Base-by-base conservation (phyloP, 2,888 invertebrate genomes). In the Tetranychus piercei region DNA sequence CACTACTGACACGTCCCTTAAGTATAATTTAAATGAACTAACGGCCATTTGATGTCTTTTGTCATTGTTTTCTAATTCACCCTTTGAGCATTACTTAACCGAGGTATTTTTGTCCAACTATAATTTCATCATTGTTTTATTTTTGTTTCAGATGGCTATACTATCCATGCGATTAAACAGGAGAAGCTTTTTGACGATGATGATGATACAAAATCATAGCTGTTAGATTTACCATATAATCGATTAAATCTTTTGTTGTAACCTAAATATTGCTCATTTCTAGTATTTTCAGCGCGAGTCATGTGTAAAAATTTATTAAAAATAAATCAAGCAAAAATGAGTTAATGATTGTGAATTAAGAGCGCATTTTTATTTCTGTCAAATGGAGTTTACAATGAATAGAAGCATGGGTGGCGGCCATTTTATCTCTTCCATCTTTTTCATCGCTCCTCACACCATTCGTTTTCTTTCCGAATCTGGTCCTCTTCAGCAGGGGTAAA, bases 391-490 rank as follows among this genome's bases (percentile, higher is more conserved):
- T 34, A 18, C 20, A 67, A 18, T 23, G 67, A 22, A 22, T 20
- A 9, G 23, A 67, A 67, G n/a, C 2, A 67, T 67, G 23, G n/a
- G 67, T 67, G 67, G 3, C 18, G 65, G n/a, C 65, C n/a, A n/a
- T 65, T 67, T 23, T 67, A 18, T 23, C 67, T 18, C 9, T 67
- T n/a, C 82, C 84, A 18, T 23, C 67, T 18, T 5, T 67, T n/a
- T 83, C 84, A 91, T 83, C 91, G 91, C 80, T 92, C 91, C 82
- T 91, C 91, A 81, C 91, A 92, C 93, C 93, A 94, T 81, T 93
- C 93, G 82, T 94, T 94, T 82, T 94, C 93, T 81, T 92, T 93
- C 80, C 92, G 89, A n/a, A 95, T 94, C 84, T 95, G 95, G 80
- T 96, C 96, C 83, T 99, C 97, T 82, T 99, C 97, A 65, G 92